Evolutionary conservation across 2,888 invertebrate genomes (phyloP).

Genomic region (Portevinia maculata): DNA sequence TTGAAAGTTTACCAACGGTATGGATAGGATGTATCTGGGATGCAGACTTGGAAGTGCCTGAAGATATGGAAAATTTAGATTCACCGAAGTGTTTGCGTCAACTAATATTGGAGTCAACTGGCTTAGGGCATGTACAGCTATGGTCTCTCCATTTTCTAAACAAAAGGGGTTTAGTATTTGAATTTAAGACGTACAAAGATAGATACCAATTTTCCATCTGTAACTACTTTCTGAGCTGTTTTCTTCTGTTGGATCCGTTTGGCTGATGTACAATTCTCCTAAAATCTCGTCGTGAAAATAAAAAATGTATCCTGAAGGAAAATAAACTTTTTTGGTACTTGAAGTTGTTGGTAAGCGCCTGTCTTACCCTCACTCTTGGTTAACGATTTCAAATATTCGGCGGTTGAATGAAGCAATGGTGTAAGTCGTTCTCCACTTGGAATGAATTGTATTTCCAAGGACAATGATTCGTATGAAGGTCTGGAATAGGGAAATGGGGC

Average conservation of each 20-base stretch:
- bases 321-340: not conserved
- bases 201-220: conserved; percentile 36
- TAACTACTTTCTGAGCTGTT: not conserved
- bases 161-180: no score
- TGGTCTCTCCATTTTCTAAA: conserved; percentile 82
- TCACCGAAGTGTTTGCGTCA: conserved; percentile 84
- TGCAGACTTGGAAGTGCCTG: conserved; percentile 82
- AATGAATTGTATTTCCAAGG: not conserved
- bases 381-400: conserved; percentile 17
- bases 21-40: conserved; percentile 85
- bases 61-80: conserved; percentile 85
- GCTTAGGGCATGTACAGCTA: conserved; percentile 85
- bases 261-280: conserved; percentile 25
- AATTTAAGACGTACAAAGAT: not conserved
- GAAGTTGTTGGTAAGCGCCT: not conserved
- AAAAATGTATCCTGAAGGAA: conserved; percentile 21
- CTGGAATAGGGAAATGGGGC: not conserved
- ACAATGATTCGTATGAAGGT: not conserved
- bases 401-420: conserved; percentile 2
- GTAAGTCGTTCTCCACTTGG: conserved; percentile 24
- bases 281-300: conserved; percentile 12
- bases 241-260: not conserved
- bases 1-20: conserved; percentile 85
- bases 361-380: conserved; percentile 38
- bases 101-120: conserved; percentile 85